Conservation (phyloP, 2,113 vertebrate species). For the Myotis davidii region DNA sequence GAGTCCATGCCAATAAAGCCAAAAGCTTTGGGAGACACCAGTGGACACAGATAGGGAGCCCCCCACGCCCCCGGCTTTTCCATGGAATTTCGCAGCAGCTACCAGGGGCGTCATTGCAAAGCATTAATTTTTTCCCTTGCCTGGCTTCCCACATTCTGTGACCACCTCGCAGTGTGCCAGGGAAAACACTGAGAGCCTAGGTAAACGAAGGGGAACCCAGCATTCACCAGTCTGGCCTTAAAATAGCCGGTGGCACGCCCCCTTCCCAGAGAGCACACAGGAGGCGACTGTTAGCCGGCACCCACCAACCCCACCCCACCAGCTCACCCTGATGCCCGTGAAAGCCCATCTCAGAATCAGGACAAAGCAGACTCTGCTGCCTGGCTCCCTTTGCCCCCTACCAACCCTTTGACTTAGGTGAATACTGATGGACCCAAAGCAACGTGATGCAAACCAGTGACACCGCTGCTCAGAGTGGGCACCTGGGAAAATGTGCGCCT, state of each 20-base stretch:
- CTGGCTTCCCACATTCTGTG: conserved; percentile 79
- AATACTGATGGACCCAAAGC: not conserved
- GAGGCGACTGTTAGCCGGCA: not conserved
- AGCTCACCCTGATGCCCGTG: not conserved
- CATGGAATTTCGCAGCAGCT: conserved; percentile 69
- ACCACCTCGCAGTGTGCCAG: conserved; percentile 71
- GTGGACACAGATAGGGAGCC: conserved; percentile 54
- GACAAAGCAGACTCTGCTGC: not conserved
- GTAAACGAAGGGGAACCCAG: conserved; percentile 79
- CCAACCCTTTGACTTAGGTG: not conserved
- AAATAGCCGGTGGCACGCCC: conserved; percentile 70
- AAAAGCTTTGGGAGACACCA: conserved; percentile 48
- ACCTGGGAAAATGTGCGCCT: not conserved
- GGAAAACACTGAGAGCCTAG: conserved; percentile 78
- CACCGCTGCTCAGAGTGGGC: not conserved
- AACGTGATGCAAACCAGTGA: not conserved
- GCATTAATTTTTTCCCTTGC: conserved; percentile 77
- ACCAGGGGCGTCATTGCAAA: conserved; percentile 58
- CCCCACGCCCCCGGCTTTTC: conserved; percentile 59
- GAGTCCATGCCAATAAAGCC: conserved; percentile 51
- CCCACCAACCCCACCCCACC: conserved; percentile 32
- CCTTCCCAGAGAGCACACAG: conserved; percentile 63
- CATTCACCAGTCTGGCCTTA: conserved; percentile 75
- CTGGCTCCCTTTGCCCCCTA: not conserved
- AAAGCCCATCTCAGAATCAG: conserved; percentile 59